These are phyloP conservation scores for Lipophrys pholis DNA, from an alignment of 2,113 vertebrate genomes.

Conservation along the genomic window DNA sequence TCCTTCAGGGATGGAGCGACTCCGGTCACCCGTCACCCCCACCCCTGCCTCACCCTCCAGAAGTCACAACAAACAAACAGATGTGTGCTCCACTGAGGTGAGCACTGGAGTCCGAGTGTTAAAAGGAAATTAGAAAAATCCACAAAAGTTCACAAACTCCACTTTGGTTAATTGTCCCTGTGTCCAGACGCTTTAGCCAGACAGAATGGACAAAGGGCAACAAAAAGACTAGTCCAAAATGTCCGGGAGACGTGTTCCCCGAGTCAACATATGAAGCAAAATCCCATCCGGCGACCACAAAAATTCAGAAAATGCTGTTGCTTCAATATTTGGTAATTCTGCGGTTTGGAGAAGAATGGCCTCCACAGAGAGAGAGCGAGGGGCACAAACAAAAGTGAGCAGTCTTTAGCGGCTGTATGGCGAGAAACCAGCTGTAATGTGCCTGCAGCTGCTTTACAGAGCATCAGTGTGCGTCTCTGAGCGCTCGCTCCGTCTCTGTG, in stretches of 20 bases:
- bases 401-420: conserved; percentile 31
- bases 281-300: conserved; percentile 55
- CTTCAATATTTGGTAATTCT: conserved; percentile 42
- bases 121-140: no score
- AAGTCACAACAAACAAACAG: conserved; percentile 33
- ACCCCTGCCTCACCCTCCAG: conserved; percentile 2
- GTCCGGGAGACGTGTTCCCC: conserved; percentile 43
- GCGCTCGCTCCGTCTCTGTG: conserved; percentile 71
- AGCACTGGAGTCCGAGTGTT: conserved; percentile 12
- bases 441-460: conserved; percentile 66
- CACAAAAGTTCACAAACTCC: conserved; percentile 37
- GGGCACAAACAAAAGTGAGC: conserved; percentile 37
- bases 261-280: conserved; percentile 47
- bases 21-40: conserved; percentile 20
- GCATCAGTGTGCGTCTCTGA: conserved; percentile 61
- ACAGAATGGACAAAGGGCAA: conserved; percentile 16
- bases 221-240: conserved; percentile 56
- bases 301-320: conserved; percentile 59
- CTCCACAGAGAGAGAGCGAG: conserved; percentile 11
- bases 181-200: conserved; percentile 30
- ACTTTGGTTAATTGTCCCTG: conserved; percentile 25
- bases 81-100: conserved; percentile 15
- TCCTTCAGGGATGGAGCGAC: conserved; percentile 41
- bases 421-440: conserved; percentile 61
- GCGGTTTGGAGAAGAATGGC: conserved; percentile 37